Evolutionary conservation across 2,888 invertebrate species (phyloP), one percentile per base, ranked within the genome.

Genomic region (Copidosoma aretas): DNA sequence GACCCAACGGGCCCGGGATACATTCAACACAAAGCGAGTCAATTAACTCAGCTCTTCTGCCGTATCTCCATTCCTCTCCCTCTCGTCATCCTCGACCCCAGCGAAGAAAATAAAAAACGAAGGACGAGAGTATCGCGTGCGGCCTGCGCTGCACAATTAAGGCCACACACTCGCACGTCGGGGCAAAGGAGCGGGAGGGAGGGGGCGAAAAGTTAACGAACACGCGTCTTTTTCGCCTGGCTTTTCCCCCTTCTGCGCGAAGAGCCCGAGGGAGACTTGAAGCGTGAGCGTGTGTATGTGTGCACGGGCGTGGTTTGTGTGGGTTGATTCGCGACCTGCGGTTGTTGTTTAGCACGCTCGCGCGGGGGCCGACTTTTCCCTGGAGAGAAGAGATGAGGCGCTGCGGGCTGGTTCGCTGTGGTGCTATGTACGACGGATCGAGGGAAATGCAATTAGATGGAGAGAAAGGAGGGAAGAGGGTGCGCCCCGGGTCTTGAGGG

Each of bases 151-250:
- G 32, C 32, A n/a, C n/a, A 32, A 32, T 32, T 32, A 32, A 3
- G 32, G 32, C 4, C 3, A 32, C 32, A 32, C 32, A 32, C 32
- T 8, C 22, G 53, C 15, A 41, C 43, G 46, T 21, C 24, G 24
- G 52, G 46, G 52, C 32, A 59, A 43, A n/a, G 12, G 39, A 41
- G 25, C 24, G 19, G 10, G 19, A 1, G 12, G 56, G 56, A 25
- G 24, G 61, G 57, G 61, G 61, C 67, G 19, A 64, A 41, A 60
- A 56, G 49, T 56, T 66, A 60, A 66, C 66, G 57, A 67, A 67
- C n/a, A 39, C 25, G 43, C 43, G 14, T 17, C 17, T 46, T 46
- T 46, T 46, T 14, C 43, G 43, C 15, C 43, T 12, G 17, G 43
- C 43, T 8, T 32, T 8, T 32, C 8, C 32, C 32, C 32, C 8